A percentile compares a stretch with the other conserved stretches of the same genome.
phyloP scores from a whole-genome alignment of 2,888 invertebrate species.

The Andrena bucephala region DNA sequence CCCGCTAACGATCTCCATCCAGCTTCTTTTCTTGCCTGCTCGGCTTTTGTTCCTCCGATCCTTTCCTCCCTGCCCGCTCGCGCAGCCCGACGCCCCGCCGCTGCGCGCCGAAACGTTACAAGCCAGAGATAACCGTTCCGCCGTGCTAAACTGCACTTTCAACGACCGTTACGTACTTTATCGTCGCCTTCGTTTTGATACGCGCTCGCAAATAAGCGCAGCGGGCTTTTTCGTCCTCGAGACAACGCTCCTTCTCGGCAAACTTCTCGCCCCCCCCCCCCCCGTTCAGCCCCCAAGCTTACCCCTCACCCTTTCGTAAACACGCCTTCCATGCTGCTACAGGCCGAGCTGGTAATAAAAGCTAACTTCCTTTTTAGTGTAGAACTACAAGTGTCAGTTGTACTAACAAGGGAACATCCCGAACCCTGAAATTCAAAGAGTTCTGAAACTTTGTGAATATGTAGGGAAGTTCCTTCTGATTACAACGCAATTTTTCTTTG shows the following conservation, averaged over 20 bases:
- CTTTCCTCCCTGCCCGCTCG: slow-evolving; percentile 3
- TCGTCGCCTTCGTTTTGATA: slow-evolving; percentile 46
- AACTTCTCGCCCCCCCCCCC: background rate
- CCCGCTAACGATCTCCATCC: slow-evolving; percentile 43
- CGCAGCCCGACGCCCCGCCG: background rate
- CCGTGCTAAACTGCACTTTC: slow-evolving; percentile 23
- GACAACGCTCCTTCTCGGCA: background rate
- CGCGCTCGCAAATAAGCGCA: slow-evolving; percentile 23
- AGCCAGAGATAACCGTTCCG: slow-evolving; percentile 34
- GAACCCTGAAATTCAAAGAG: too few relatives aligned
- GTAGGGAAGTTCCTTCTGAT: too few relatives aligned
- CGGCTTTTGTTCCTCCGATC: slow-evolving; percentile 28
- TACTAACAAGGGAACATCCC: too few relatives aligned
- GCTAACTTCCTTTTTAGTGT: background rate
- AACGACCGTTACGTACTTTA: slow-evolving; percentile 41
- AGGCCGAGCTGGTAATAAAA: background rate
- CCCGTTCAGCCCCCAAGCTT: background rate
- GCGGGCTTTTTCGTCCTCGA: slow-evolving; percentile 7
- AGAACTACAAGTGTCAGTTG: too few relatives aligned
- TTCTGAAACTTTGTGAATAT: too few relatives aligned
- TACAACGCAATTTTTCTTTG: too few relatives aligned
- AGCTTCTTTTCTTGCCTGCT: slow-evolving; percentile 18
- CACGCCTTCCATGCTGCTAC: background rate
- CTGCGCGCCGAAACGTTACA: slow-evolving; percentile 28
- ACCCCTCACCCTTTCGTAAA: background rate